Evolutionary conservation across 2,113 vertebrate species (phyloP).

Genomic region (Dasyurus viverrinus): DNA sequence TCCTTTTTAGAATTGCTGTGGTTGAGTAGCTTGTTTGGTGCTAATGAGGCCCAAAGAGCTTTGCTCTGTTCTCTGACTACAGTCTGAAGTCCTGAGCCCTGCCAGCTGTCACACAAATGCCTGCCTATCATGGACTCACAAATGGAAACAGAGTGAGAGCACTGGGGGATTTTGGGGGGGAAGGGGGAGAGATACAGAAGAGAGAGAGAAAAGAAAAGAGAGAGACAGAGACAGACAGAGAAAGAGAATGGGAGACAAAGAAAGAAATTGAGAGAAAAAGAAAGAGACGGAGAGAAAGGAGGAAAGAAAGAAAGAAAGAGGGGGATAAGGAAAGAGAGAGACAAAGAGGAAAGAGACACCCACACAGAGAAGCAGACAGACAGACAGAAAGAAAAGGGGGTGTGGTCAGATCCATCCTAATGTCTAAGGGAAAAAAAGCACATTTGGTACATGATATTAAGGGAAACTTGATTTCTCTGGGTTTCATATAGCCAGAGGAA

Average conservation of each 20-base stretch:
- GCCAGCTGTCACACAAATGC: slow-evolving; percentile 38
- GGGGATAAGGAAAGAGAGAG: no score
- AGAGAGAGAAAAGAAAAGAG: no score
- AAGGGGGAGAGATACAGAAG: no score
- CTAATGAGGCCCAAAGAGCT: slow-evolving; percentile 35
- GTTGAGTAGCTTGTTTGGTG: slow-evolving; percentile 17
- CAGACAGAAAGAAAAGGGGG: neutral
- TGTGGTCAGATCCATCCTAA: neutral
- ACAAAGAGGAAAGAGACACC: no score
- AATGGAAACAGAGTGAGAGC: neutral
- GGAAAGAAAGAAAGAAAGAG: no score
- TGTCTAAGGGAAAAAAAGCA: neutral
- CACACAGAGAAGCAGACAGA: no score
- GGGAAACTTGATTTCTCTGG: neutral
- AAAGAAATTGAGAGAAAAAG: no score
- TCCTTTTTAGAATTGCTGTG: slow-evolving; percentile 21
- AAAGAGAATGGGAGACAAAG: no score
- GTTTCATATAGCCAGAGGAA: neutral
- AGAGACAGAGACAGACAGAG: neutral
- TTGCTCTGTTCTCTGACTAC: slow-evolving; percentile 14
- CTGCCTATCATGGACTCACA: neutral
- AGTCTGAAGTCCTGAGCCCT: neutral
- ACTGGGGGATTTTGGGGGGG: no score
- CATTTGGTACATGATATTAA: neutral
- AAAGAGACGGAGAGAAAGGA: no score